phyloP scores from a whole-genome alignment of 2,888 invertebrate genomes.

The Melinaea marsaeus region DNA sequence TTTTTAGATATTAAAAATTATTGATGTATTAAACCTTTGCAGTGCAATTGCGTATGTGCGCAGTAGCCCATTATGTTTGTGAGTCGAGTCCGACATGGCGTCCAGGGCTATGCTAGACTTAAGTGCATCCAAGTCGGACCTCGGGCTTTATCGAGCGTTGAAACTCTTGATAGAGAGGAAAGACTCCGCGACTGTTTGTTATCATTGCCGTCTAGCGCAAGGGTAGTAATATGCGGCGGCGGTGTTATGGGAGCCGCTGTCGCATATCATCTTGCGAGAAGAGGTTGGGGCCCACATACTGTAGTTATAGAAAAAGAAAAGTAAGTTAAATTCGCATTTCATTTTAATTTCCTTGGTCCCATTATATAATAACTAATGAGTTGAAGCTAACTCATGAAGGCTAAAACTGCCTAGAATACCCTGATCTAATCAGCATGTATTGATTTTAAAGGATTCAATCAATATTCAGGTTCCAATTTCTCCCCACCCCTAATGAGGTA shows the following conservation, averaged over 20 bases:
- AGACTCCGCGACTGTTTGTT: slow-evolving; percentile 55
- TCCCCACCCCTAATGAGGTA: not conserved
- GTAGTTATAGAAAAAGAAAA: slow-evolving; percentile 90
- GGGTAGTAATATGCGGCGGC: slow-evolving; percentile 93
- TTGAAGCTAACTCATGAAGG: not conserved
- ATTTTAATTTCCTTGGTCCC: slow-evolving; percentile 5
- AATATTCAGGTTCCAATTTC: slow-evolving; percentile 9
- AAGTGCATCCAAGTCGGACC: slow-evolving; percentile 36
- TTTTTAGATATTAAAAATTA: slow-evolving; percentile 36
- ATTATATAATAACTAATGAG: slow-evolving; percentile 21
- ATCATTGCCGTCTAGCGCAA: slow-evolving; percentile 70
- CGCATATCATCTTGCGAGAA: slow-evolving; percentile 90
- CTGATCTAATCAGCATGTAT: slow-evolving; percentile 12
- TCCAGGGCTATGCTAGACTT: slow-evolving; percentile 32
- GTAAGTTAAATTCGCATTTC: slow-evolving; percentile 59
- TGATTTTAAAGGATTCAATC: slow-evolving; percentile 14
- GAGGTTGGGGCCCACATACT: slow-evolving; percentile 90
- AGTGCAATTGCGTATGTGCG: slow-evolving; percentile 37
- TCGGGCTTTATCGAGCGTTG: slow-evolving; percentile 47
- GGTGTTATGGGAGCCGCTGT: slow-evolving; percentile 95
- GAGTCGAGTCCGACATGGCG: slow-evolving; percentile 39
- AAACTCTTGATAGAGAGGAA: slow-evolving; percentile 56
- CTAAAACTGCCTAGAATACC: not conserved
- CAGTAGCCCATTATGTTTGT: slow-evolving; percentile 43
- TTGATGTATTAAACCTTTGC: slow-evolving; percentile 34